phyloP scores from a whole-genome alignment of 2,797 vertebrate genomes.

The Antrozous pallidus region DNA sequence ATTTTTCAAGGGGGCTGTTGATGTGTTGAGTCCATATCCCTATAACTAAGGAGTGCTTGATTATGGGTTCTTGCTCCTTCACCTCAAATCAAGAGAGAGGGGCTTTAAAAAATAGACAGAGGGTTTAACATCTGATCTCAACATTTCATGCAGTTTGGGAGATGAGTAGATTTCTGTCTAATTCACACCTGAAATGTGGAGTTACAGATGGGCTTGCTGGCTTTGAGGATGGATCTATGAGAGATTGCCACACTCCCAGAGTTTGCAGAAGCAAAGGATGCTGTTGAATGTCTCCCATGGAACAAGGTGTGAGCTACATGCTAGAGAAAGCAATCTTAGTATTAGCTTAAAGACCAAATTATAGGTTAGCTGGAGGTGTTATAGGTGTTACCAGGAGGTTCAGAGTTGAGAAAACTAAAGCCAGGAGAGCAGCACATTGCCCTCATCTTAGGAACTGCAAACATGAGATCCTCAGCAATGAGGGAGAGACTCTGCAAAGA shows the following conservation, averaged over 20 bases:
- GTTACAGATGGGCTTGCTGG: neutral
- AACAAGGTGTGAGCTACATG: neutral
- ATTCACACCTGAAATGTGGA: neutral
- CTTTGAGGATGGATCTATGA: neutral
- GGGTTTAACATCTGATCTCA: neutral
- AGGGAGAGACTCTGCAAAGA: neutral
- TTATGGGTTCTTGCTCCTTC: neutral
- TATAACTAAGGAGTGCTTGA: neutral
- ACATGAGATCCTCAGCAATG: neutral
- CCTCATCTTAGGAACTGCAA: neutral
- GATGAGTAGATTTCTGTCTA: neutral
- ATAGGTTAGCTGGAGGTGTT: neutral
- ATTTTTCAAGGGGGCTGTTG: neutral
- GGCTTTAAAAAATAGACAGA: neutral
- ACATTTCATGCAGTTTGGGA: neutral
- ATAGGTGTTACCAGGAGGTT: neutral
- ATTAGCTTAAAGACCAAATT: neutral
- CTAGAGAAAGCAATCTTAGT: neutral
- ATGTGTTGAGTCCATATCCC: neutral
- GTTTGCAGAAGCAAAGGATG: neutral
- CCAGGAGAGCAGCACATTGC: neutral
- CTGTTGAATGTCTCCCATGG: neutral
- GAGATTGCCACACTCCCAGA: neutral
- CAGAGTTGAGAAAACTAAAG: neutral
- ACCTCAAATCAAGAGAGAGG: neutral